Evolutionary conservation across 2,113 vertebrate species (phyloP).

Genomic region (Hypanus sabinus): DNA sequence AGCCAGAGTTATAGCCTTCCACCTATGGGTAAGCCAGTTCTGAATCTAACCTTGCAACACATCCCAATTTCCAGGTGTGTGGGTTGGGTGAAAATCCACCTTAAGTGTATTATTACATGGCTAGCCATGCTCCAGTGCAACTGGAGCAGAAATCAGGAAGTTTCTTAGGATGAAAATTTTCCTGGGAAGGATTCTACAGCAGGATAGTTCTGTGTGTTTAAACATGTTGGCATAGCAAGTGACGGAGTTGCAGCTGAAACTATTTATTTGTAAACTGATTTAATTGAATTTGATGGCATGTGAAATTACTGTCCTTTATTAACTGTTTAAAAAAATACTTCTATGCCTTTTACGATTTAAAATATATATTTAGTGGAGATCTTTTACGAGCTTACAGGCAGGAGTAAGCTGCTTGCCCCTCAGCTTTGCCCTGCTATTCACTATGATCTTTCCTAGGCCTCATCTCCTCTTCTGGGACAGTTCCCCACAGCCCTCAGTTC

Average conservation of each 20-base stretch:
- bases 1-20: too few species aligned
- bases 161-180: neutral
- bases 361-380: neutral
- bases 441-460: too few species aligned
- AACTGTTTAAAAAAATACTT: neutral
- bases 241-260: neutral
- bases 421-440: too few species aligned
- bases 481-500: too few species aligned
- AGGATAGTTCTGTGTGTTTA: neutral
- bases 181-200: neutral
- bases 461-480: too few species aligned
- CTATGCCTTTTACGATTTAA: neutral
- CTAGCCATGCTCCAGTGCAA: too few species aligned
- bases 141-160: too few species aligned
- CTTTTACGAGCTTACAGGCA: neutral
- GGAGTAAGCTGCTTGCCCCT: too few species aligned
- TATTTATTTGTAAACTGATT: neutral
- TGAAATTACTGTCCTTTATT: neutral
- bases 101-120: too few species aligned
- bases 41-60: too few species aligned
- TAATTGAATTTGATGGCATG: neutral
- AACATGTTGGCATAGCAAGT: neutral
- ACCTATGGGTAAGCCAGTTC: too few species aligned
- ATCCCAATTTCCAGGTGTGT: neutral
- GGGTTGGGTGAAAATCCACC: neutral